Percentiles rank a stretch among this genome's conserved stretches.
phyloP scores from a whole-genome alignment of 2,113 vertebrate species.

The Hoplias malabaricus region DNA sequence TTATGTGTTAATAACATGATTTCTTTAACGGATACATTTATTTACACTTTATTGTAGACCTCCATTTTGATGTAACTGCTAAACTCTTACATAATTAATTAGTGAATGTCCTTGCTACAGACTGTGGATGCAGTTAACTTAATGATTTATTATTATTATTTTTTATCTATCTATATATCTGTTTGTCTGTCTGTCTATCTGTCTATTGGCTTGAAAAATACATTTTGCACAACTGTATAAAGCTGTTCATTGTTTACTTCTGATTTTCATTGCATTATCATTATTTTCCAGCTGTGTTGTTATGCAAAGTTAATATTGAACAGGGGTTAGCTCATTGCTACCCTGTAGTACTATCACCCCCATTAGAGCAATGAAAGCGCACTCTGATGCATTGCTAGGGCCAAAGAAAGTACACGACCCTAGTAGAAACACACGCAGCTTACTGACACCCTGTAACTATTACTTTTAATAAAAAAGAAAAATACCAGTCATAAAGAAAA shows the following conservation, averaged over 20 bases:
- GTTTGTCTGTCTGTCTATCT: too few relatives aligned
- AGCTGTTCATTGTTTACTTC: constrained; percentile 33
- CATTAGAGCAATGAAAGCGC: constrained; percentile 47
- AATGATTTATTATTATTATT: too few relatives aligned
- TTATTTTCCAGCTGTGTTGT: constrained; percentile 35
- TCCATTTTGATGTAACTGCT: too few relatives aligned
- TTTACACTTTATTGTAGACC: too few relatives aligned
- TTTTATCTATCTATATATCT: too few relatives aligned
- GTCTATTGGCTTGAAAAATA: too few relatives aligned
- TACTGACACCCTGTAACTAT: constrained; percentile 51
- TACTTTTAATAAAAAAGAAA: constrained; percentile 57
- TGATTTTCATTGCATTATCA: constrained; percentile 31
- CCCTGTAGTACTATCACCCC: constrained; percentile 35
- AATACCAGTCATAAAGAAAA: constrained; percentile 54
- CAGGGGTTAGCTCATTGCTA: constrained; percentile 42
- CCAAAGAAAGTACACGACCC: constrained; percentile 34
- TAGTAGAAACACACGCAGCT: constrained; percentile 40
- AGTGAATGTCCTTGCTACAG: too few relatives aligned
- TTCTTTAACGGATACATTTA: too few relatives aligned
- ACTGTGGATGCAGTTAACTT: too few relatives aligned
- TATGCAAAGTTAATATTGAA: constrained; percentile 48
- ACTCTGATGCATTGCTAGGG: constrained; percentile 50
- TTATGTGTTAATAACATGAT: too few relatives aligned
- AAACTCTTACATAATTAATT: too few relatives aligned
- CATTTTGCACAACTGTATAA: background rate